Conservation (phyloP, 1,140 invertebrate genomes). For the Trachymyrmex cornetzi region DNA sequence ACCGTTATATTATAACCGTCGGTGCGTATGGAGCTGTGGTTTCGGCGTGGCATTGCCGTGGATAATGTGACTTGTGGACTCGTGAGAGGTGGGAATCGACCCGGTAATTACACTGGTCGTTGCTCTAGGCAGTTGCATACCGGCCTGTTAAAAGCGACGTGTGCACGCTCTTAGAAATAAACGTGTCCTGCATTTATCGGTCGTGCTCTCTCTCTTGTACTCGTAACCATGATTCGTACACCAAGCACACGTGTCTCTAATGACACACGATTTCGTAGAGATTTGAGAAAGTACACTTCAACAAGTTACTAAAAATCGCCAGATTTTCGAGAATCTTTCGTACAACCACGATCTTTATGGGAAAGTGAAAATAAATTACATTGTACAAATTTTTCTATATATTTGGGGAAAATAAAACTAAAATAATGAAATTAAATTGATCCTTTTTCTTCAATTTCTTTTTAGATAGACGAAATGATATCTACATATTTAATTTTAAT, state of each 20-base stretch:
- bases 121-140: conserved; percentile 74
- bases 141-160: conserved; percentile 69
- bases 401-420: background rate
- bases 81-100: conserved; percentile 61
- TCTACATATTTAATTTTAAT: background rate
- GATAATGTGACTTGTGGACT: conserved; percentile 55
- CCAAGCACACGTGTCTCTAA: background rate
- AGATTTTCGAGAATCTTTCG: background rate
- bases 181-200: conserved; percentile 42
- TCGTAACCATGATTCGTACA: background rate
- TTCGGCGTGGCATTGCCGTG: conserved; percentile 27
- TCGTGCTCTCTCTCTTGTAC: background rate
- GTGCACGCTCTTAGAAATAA: conserved; percentile 42
- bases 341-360: background rate
- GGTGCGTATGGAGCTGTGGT: conserved; percentile 7
- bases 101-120: conserved; percentile 79
- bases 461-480: background rate
- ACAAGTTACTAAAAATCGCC: background rate
- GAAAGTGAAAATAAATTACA: background rate
- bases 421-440: background rate
- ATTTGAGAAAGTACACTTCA: conserved; percentile 9
- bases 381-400: background rate
- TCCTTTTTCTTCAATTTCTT: background rate
- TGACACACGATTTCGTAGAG: background rate
- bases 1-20: conserved; percentile 50